Base-by-base conservation (phyloP, 1,140 invertebrate species). In the Mylabris phalerata region DNA sequence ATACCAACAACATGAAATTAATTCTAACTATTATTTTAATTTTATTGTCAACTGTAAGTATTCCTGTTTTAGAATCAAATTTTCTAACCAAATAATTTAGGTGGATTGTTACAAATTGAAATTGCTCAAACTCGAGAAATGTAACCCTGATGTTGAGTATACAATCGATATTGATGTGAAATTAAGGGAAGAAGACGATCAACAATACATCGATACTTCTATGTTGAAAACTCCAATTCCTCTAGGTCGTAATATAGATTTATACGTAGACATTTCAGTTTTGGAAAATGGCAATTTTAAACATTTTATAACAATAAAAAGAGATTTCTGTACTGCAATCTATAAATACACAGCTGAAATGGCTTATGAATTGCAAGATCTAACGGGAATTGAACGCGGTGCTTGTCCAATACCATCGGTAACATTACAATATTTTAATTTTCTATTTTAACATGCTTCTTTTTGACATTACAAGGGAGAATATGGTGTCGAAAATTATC, bases 201-300 rank as follows among this genome's bases (percentile, higher is more conserved):
- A 40, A 25, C 59, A 61, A 56, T 24, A 56, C 19, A 4, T 56
- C n/a, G 59, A 61, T 47, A 48, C 56, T 7, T 52, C 52, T 24
- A 42, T n/a, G 42, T 19, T 61, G 6, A 38, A 9, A 9, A 50
- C 26, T 7, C 48, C 43, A 56, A 25, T 61, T 10, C 41, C 42
- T 44, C 3, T 61, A 6, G 41, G 47, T 24, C 41, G 56, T 40
- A 42, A 61, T 40, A 50, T 61, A 25, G 2, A 39, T 11, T 51
- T 52, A 49, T 26, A 25, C 48, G 39, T 55, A 47, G 55, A 55
- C 9, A 32, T 61, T n/a, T 61, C 10, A 13, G 10, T 13, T 3
- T 46, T 39, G 11, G 48, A 47, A 45, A 50, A 57, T n/a, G 45
- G 54, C 3, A 39, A 55, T 24, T 48, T 46, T 32, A 54, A 61